Base-by-base conservation (phyloP, 1,140 invertebrate species). In the Drosophila truncata region DNA sequence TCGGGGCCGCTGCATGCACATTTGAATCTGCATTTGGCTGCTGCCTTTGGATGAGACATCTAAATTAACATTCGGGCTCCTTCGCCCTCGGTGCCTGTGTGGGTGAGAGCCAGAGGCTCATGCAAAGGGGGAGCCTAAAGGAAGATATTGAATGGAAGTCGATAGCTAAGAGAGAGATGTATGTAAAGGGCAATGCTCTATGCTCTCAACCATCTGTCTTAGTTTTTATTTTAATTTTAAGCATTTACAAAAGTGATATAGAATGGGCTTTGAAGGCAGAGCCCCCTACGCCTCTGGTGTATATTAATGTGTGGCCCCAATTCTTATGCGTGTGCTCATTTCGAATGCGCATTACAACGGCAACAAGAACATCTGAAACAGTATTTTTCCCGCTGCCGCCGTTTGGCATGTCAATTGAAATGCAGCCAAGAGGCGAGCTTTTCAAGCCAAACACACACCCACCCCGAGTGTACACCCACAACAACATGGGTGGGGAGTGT, bases 301-400 rank as follows among this genome's bases (percentile, higher is more conserved):
- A 75, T 71, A 90, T 90, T 90, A 91, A 90, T 90, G 85, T 90
- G 78, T 84, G 86, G 62, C 85, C 85, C 76, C 86, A 90, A 90
- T 90, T 90, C 82, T 82, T 80, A 78, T 84, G 84, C 84, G 82
- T 91, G 85, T 90, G 86, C 86, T 90, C 86, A 90, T 90, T 90
- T 90, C 81, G 67, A 85, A 90, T 90, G 85, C 86, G 86, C 85
- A 90, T 90, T 88, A 88, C 85, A 90, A 85, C 76, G 82, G 71
- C 83, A 58, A 50, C 52, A 78, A 69, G 69, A 64, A 61, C 76
- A 79, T 79, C 49, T 46, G 76, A 69, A 79, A 67, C 69, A 80
- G 80, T 73, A 59, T 46, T 79, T 65, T 80, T 58, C 35, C 52
- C 69, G 29, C 66, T 54, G 55, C 63, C 63, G 62, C 64, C 65